Evolutionary conservation across 1,140 invertebrate species (phyloP), one percentile per base, ranked within the genome.

Genomic region (Trichonephila inaurata): DNA sequence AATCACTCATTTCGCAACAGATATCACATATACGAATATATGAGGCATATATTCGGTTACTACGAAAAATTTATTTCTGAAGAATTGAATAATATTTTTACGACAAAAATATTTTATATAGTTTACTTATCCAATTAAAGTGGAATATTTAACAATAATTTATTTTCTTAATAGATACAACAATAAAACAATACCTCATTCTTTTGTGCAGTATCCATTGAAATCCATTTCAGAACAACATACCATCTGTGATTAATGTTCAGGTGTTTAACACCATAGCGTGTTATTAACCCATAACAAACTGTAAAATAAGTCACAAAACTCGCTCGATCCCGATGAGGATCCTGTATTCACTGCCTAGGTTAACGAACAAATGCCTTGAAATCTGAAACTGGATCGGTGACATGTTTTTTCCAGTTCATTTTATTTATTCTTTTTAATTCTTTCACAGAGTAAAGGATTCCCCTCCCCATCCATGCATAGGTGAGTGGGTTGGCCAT

Each of bases 361-460:
- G 72, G 72, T 77, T 33, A 77, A 40, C 72, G 72, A 77, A 77
- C 72, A 77, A 33, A 21, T 8, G 66, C 18, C 51, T 21, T 24
- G 44, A 77, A 89, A 89, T 77, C 44, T 58, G 44, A 77, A 89
- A 89, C 88, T 89, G 88, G 88, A 89, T 89, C 66, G 21, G 88
- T 89, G 88, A 89, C 88, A 89, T 89, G 28, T 40, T 88, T 44
- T 82, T 85, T 85, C 51, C 19, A 16, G 2, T 21, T 85, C 21
- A 10, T 3, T 28, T 77, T 89, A 19, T 60, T 87, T 87, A 77
- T 87, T 58, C 24, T 87, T 87, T 87, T 62, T 87, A 40, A 62
- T 77, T 77, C 72, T 77, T 77, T 28, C 7, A 40, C 18, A 24
- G 24, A 77, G 33, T 7, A 12, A 69, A 69, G 66, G 24, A 69